phyloP scores from a whole-genome alignment of 2,113 vertebrate genomes.

The Mystacornis crossleyi region DNA sequence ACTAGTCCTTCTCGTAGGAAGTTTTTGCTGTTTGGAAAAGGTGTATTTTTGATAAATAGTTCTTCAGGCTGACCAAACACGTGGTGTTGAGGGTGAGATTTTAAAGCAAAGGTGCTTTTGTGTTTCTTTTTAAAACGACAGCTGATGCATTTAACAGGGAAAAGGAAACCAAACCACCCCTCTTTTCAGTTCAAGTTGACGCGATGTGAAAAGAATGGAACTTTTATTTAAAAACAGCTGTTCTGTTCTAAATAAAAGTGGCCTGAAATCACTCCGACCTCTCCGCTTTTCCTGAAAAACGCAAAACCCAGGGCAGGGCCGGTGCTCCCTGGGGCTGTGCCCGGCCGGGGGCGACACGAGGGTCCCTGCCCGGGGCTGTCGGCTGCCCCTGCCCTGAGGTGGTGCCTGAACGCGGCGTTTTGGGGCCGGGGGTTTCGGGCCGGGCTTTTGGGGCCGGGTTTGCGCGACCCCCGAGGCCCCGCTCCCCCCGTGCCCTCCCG shows the following conservation, averaged over 20 bases:
- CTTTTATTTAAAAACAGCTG: not conserved
- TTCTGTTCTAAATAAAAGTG: not conserved
- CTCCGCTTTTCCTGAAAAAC: rapidly evolving
- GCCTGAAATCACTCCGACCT: not conserved
- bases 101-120: not conserved
- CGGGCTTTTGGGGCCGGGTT: not conserved
- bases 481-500: rapidly evolving
- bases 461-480: rapidly evolving
- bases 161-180: not conserved
- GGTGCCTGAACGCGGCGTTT: rapidly evolving
- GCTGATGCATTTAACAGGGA: no score
- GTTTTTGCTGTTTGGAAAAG: not conserved
- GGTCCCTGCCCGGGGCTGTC: not conserved
- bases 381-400: not conserved
- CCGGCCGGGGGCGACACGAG: not conserved
- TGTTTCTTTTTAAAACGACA: not conserved
- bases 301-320: rapidly evolving
- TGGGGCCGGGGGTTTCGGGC: not conserved
- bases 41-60: not conserved
- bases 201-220: not conserved
- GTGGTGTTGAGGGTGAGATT: rapidly evolving
- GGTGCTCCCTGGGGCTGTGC: not conserved
- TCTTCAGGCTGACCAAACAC: not conserved
- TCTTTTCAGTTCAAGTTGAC: not conserved
- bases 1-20: not conserved